These are phyloP conservation scores for Phainopepla nitens DNA, from an alignment of 2,113 vertebrate species.

Conservation along the genomic window DNA sequence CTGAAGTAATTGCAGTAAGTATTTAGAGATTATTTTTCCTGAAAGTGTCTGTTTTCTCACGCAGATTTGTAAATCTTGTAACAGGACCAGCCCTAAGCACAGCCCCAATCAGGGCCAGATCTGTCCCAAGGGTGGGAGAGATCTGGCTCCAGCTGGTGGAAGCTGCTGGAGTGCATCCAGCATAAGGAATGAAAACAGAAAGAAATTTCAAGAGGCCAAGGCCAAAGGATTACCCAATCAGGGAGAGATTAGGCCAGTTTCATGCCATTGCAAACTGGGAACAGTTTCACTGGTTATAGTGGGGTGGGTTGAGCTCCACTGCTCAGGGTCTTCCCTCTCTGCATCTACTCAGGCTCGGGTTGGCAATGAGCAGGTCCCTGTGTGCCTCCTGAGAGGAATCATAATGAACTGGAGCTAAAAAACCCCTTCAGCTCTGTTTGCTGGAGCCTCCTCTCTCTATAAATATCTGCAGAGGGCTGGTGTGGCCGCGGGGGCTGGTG, in stretches of 20 bases:
- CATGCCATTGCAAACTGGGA: neutral
- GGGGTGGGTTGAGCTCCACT: neutral
- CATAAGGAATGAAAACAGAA: neutral
- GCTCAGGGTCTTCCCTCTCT: neutral
- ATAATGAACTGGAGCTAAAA: neutral
- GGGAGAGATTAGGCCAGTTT: neutral
- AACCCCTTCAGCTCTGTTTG: neutral
- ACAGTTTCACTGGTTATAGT: accelerated
- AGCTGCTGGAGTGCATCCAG: neutral
- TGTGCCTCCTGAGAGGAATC: neutral
- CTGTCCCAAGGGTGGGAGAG: neutral
- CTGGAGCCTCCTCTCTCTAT: neutral
- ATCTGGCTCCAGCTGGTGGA: accelerated
- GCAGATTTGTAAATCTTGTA: neutral
- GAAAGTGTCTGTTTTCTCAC: neutral
- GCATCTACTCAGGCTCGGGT: accelerated
- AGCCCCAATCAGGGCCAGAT: accelerated
- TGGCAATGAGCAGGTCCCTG: neutral
- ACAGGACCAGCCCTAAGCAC: neutral
- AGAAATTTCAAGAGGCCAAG: neutral
- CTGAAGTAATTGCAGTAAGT: neutral
- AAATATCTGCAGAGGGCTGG: neutral
- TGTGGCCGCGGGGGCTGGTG: accelerated
- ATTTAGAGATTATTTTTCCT: neutral
- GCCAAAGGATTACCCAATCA: neutral